These are phyloP conservation scores for Sycobia sp. DNA, from an alignment of 1,140 invertebrate species.

Conservation along the genomic window DNA sequence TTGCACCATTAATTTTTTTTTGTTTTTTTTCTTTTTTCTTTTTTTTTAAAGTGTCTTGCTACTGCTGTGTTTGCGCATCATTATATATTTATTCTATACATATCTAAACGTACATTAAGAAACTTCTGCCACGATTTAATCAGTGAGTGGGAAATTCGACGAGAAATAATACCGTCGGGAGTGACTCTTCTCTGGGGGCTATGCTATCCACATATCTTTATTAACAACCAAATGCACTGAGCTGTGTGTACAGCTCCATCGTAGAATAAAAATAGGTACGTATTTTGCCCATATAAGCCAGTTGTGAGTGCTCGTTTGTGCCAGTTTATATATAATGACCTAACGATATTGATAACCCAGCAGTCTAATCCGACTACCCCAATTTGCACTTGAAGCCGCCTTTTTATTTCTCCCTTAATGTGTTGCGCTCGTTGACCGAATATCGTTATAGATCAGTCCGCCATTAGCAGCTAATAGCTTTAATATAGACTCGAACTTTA, in stretches of 20 bases:
- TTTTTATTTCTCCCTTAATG: slow-evolving; percentile 13
- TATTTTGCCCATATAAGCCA: slow-evolving; percentile 36
- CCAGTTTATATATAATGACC: slow-evolving; percentile 20
- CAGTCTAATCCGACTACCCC: background rate
- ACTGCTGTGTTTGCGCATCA: background rate
- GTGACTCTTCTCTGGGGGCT: slow-evolving; percentile 26
- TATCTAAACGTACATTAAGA: too few relatives aligned
- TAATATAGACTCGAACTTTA: too few relatives aligned
- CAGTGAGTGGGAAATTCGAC: too few relatives aligned
- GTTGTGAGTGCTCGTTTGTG: slow-evolving; percentile 39
- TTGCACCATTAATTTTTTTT: too few relatives aligned
- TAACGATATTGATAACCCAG: slow-evolving; percentile 9
- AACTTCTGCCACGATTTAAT: too few relatives aligned
- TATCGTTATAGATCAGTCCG: background rate
- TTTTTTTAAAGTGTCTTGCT: background rate
- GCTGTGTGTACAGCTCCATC: slow-evolving; percentile 3
- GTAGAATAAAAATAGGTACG: slow-evolving; percentile 41
- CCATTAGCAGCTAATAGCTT: background rate
- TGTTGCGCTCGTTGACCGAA: slow-evolving; percentile 16
- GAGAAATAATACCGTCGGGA: too few relatives aligned
- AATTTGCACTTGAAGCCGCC: slow-evolving; percentile 20
- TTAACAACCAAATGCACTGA: slow-evolving; percentile 4
- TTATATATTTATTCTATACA: too few relatives aligned
- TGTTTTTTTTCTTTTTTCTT: background rate
- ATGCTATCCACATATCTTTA: background rate